Base-by-base conservation (phyloP, 2,888 invertebrate genomes). In the Tinea pellionella region DNA sequence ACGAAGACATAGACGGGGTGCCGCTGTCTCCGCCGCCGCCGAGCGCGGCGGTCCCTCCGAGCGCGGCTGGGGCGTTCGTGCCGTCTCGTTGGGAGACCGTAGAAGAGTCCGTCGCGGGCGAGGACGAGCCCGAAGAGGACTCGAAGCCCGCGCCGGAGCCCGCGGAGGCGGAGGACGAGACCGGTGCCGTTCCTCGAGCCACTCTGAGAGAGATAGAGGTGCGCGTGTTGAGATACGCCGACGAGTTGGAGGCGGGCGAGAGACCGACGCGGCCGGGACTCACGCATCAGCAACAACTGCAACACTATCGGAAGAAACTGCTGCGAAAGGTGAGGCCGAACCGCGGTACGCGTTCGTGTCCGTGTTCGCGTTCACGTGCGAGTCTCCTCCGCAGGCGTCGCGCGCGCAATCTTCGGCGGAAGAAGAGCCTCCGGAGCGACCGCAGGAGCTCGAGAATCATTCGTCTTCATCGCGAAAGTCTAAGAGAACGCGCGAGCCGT, bases 71-170 rank as follows among this genome's bases (percentile, higher is more conserved):
- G 62, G 91, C 92, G 12, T 96, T 98, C 85, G 93, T 96, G 61
- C 94, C 95, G 8, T 97, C 97, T 1, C 95, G 96, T 77, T 99
- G 98, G 98, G 98, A 99, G 89, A 94, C 94, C 53, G 95, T 99
- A 19, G 97, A 98, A 68, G 61, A 63, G 59, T 69, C 68, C 63
- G 67, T 78, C 29, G 78, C 81, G 64, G 84, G 90, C 56, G 90
- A 91, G 18, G 94, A 96, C 76, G 92, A 94, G 59, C 92, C 93
- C 8, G 96, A 95, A 0, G 93, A 97, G 3, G 96, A 96, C 78
- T 24, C 95, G 96, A 9, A 92, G 1, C 11, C n/a, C 3, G 11
- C 11, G 2, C 9, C 11, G 24, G 97, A 98, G 93, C 68, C 92
- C 13, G 88, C 92, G 7, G 94, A 94, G 75, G 93, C 92, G 4